Evolutionary conservation across 1,140 invertebrate species (phyloP), one percentile per base, ranked within the genome.

Genomic region (Drosophila triauraria): DNA sequence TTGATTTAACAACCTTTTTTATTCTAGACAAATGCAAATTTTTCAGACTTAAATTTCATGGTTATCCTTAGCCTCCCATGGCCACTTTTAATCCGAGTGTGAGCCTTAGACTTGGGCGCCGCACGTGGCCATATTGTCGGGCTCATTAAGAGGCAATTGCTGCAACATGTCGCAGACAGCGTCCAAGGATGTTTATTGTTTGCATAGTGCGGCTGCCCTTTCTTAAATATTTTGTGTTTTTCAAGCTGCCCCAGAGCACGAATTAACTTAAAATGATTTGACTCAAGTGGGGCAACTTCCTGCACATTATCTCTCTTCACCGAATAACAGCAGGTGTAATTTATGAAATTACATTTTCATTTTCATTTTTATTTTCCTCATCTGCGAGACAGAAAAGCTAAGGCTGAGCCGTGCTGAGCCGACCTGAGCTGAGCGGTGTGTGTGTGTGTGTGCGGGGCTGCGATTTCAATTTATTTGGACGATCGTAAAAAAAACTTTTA

Each of bases 381-480:
- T 56, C 54, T 50, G 48, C 12, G 38, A 46, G 47, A 47, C 10
- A 30, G 77, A 70, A 62, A 76, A 84, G 64, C 63, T 57, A 42
- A 75, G 44, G 44, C 65, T 40, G 40, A 67, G 62, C 47, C 9
- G 35, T 13, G 2, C 32, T 35, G 32, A 35, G 32, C 59, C 32
- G 46, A 9, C 30, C 59, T 32, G 23, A 53, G 60, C 60, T 54
- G 35, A 54, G 53, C 56, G 10, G 44, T 23, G 17, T 47, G 38
- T 42, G 57, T 30, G 17, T 40, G 63, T 35, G 35, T 4, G 35
- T 35, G 35, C 10, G 35, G 9, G 12, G 57, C 78, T 71, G 68
- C 82, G 84, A 87, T 83, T 87, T 83, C 84, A 88, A 88, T 87
- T 87, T 87, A 87, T 67, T 88, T 56, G 42, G 69, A 59, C 53